Percentiles rank a stretch among this genome's conserved stretches.
Evolutionary conservation across 2,888 invertebrate species (phyloP).

Genomic region (Beris morrisii): DNA sequence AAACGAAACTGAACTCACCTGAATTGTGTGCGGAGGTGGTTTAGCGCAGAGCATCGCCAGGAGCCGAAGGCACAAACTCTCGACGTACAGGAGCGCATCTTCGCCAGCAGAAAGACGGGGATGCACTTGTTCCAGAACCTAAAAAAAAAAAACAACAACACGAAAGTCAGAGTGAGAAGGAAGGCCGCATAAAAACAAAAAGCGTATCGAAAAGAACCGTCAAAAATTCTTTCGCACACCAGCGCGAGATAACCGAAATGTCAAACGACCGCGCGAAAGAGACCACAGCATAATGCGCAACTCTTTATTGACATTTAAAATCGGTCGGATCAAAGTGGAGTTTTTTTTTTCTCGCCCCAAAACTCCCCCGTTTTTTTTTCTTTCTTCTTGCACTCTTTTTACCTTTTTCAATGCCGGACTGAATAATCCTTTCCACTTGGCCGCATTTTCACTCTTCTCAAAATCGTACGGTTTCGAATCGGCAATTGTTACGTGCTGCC

Average conservation of each 20-base stretch:
- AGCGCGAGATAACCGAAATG: background rate
- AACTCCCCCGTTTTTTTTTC: background rate
- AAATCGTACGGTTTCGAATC: slow-evolving; percentile 65
- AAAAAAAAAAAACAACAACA: slow-evolving; percentile 36
- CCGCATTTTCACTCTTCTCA: slow-evolving; percentile 82
- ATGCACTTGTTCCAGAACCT: slow-evolving; percentile 91
- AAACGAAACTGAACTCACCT: slow-evolving; percentile 55
- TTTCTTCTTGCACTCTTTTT: slow-evolving; percentile 44
- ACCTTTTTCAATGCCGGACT: slow-evolving; percentile 86
- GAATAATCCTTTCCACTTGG: slow-evolving; percentile 92
- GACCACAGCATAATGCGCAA: slow-evolving; percentile 15
- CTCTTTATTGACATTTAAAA: slow-evolving; percentile 25
- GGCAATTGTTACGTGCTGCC: slow-evolving; percentile 38
- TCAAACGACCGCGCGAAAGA: slow-evolving; percentile 27
- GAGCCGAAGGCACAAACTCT: slow-evolving; percentile 84
- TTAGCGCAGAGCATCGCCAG: slow-evolving; percentile 85
- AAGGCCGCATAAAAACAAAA: no score
- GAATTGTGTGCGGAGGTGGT: slow-evolving; percentile 79
- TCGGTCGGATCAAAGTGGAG: slow-evolving; percentile 3
- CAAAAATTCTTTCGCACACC: no score
- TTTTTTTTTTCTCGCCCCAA: background rate
- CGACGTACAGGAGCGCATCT: slow-evolving; percentile 90
- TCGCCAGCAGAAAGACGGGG: slow-evolving; percentile 82
- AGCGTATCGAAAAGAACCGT: no score
- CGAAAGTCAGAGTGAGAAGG: slow-evolving; percentile 9